Evolutionary conservation across 2,113 vertebrate genomes (phyloP).

Genomic region (Strix aluco): DNA sequence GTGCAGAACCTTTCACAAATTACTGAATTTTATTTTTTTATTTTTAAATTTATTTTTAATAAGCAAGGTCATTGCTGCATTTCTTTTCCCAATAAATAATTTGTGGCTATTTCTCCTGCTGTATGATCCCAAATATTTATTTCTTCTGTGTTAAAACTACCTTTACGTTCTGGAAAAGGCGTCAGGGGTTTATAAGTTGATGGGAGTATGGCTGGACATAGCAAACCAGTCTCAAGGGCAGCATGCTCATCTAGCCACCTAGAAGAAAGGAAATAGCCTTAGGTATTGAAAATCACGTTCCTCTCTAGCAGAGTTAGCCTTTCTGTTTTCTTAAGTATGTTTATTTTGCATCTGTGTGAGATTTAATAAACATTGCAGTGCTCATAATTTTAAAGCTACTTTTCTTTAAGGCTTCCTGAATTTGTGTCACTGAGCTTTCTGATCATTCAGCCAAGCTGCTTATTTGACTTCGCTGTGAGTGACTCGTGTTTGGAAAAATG

Average conservation of each 20-base stretch:
- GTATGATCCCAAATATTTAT: background rate
- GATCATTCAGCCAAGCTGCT: conserved; percentile 1
- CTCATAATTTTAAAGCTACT: background rate
- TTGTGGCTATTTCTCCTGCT: background rate
- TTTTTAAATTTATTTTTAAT: background rate
- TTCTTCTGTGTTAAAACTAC: background rate
- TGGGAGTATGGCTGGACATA: background rate
- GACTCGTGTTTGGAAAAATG: conserved; percentile 1
- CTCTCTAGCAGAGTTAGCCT: background rate
- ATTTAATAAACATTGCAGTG: background rate
- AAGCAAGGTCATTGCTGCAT: background rate
- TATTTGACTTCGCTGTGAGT: conserved; percentile 1
- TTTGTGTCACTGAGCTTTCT: conserved; percentile 9
- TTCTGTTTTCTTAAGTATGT: background rate
- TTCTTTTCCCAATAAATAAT: background rate
- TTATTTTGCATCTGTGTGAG: background rate
- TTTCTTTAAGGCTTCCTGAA: conserved; percentile 12
- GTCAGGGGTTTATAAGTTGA: background rate
- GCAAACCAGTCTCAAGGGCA: background rate
- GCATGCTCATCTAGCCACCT: background rate
- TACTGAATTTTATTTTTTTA: background rate
- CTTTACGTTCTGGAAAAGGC: background rate
- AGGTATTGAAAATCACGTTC: background rate
- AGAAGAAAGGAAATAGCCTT: background rate
- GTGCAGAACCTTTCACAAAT: background rate